Evolutionary conservation across 2,797 vertebrate genomes (phyloP), one percentile per base, ranked within the genome.

Genomic region (Arnoldichthys spilopterus): DNA sequence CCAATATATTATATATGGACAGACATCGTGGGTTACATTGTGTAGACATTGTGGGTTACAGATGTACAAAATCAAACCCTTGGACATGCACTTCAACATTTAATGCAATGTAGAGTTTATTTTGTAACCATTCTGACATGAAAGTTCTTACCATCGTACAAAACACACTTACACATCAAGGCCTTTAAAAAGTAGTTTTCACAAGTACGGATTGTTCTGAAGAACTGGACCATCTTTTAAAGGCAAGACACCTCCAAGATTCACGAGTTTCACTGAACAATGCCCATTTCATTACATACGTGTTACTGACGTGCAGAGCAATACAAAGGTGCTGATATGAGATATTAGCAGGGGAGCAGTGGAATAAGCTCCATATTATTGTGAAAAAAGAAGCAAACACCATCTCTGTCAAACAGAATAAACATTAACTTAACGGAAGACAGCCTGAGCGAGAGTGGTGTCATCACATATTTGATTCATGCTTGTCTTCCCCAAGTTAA

Each of bases 401-500:
- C 69, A 72, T 49, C 61, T 79, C 62, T 67, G 43, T 58, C 24
- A 69, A 37, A 6, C 49, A 53, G 67, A 82, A 61, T 56, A 77
- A 82, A 72, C 63, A 69, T 82, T 63, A 62, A 73, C 72, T 54
- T 18, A 22, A n/a, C 24, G 18, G 15, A 72, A 74, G 63, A 28
- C 37, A 28, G 45, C 62, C 68, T 34, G 51, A 43, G 32, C 24
- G 64, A 79, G 71, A 59, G 26, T 59, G 72, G 8, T 75, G 72
- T 82, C 81, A 22, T 49, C 77, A 43, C 73, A 76, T 43, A 79
- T 79, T 53, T 72, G 59, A 69, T 74, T 79, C 53, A 49, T 8
- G 1, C 37, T 32, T 4, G 11, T 72, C 34, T 72, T 58, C 24
- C 34, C 56, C 4, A 16, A 62, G 56, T 12, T 18, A 22, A 49